Percentiles rank a stretch among this genome's conserved stretches.
Conservation (phyloP, 2,888 invertebrate species). For the Plagodis pulveraria region DNA sequence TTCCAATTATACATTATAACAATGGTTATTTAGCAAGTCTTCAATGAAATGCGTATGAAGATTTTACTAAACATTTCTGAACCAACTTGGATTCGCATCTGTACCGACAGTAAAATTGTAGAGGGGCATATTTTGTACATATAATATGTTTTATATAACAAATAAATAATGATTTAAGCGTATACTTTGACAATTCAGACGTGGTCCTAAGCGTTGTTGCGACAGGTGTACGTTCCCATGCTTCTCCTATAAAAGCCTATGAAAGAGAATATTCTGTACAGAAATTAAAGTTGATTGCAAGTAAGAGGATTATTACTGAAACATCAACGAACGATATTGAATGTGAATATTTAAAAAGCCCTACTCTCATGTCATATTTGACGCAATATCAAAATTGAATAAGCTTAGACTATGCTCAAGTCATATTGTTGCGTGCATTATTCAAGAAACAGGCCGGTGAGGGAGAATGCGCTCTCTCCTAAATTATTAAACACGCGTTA, state of each 20-base stretch:
- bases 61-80: constrained; percentile 6
- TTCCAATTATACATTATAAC: constrained; percentile 9
- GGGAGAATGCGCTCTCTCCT: constrained; percentile 68
- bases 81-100: not conserved
- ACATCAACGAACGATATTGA: constrained; percentile 46
- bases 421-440: constrained; percentile 81
- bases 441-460: constrained; percentile 69
- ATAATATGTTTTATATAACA: constrained; percentile 18
- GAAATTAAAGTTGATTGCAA: constrained; percentile 60
- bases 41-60: constrained; percentile 6
- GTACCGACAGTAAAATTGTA: no score
- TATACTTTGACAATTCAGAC: constrained; percentile 53
- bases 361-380: constrained; percentile 4
- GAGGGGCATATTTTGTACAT: no score
- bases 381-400: constrained; percentile 55
- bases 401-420: constrained; percentile 57
- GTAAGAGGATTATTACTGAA: constrained; percentile 56
- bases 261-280: constrained; percentile 53
- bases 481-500: constrained; percentile 83
- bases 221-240: constrained; percentile 71
- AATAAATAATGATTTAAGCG: no score
- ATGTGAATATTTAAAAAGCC: constrained; percentile 26
- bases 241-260: constrained; percentile 60
- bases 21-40: constrained; percentile 12
- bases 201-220: constrained; percentile 55